A percentile compares a stretch with the other conserved stretches of the same genome.
phyloP scores from a whole-genome alignment of 1,140 invertebrate species.

The Pantala flavescens region DNA sequence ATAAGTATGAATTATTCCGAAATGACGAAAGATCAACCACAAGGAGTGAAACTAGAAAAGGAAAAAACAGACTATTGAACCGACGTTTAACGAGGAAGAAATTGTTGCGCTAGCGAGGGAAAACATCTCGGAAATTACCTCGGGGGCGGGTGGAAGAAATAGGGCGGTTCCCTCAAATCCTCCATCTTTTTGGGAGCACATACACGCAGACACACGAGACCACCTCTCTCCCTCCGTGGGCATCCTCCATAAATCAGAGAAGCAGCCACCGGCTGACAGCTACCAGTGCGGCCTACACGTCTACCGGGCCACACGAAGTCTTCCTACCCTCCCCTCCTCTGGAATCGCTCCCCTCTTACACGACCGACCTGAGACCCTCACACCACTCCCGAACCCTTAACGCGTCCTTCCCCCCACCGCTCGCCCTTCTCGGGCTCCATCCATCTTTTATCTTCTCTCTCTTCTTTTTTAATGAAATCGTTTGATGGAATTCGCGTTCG shows the following conservation, averaged over 20 bases:
- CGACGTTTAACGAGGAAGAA: too few relatives aligned
- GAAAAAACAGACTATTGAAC: too few relatives aligned
- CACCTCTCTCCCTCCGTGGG: background rate
- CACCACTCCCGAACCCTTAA: background rate
- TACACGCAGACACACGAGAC: background rate
- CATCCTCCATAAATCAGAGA: slow-evolving; percentile 5
- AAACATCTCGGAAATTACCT: too few relatives aligned
- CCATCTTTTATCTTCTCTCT: background rate
- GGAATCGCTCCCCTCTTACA: background rate
- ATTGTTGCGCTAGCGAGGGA: too few relatives aligned
- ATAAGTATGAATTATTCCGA: too few relatives aligned
- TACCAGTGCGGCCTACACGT: slow-evolving; percentile 6
- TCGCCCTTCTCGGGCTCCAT: background rate
- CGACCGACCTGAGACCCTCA: background rate
- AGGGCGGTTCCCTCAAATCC: too few relatives aligned
- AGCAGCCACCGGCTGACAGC: background rate
- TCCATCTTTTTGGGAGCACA: too few relatives aligned
- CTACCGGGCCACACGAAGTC: background rate
- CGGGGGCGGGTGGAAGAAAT: too few relatives aligned
- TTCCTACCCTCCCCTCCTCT: background rate
- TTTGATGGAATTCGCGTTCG: too few relatives aligned
- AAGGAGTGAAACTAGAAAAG: too few relatives aligned
- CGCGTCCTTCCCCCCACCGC: background rate
- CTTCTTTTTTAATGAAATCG: background rate
- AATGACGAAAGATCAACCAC: too few relatives aligned